phyloP scores from a whole-genome alignment of 2,797 vertebrate species.

The Diplodus sargus region DNA sequence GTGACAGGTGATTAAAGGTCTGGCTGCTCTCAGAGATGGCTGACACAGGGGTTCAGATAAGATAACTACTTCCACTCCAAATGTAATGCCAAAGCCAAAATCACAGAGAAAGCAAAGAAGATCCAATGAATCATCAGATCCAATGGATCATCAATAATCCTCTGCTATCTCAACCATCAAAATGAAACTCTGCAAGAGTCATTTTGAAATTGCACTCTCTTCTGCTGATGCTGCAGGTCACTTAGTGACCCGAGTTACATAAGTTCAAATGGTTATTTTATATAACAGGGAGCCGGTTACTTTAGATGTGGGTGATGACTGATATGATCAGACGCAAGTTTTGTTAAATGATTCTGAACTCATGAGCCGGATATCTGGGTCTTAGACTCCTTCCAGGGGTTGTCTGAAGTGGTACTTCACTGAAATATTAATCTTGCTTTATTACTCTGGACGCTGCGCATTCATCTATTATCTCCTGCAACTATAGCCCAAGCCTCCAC shows the following conservation, averaged over 20 bases:
- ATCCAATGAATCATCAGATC: slow-evolving; percentile 63
- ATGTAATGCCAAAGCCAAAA: slow-evolving; percentile 51
- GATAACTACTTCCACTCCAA: slow-evolving; percentile 56
- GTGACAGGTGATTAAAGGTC: slow-evolving; percentile 67
- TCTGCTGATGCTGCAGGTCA: slow-evolving; percentile 50
- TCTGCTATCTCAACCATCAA: slow-evolving; percentile 54
- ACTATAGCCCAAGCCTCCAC: slow-evolving; percentile 32
- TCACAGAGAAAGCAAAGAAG: slow-evolving; percentile 58
- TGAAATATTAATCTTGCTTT: slow-evolving; percentile 66
- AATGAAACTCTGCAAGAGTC: slow-evolving; percentile 48
- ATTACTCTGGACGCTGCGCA: slow-evolving; percentile 59
- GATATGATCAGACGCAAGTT: slow-evolving; percentile 62
- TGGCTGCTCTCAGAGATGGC: slow-evolving; percentile 58
- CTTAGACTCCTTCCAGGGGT: slow-evolving; percentile 44
- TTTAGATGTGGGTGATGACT: slow-evolving; percentile 47
- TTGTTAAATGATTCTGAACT: slow-evolving; percentile 70
- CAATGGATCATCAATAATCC: slow-evolving; percentile 68
- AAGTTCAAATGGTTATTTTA: slow-evolving; percentile 56
- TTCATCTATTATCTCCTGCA: slow-evolving; percentile 59
- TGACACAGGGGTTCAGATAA: slow-evolving; percentile 55
- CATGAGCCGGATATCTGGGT: slow-evolving; percentile 45
- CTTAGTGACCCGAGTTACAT: slow-evolving; percentile 52
- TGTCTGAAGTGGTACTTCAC: slow-evolving; percentile 62
- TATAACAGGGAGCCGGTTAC: slow-evolving; percentile 42
- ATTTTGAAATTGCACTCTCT: slow-evolving; percentile 53